Percentiles rank a stretch among this genome's conserved stretches.
Conservation (phyloP, 2,113 vertebrate species). For the Glaucidium brasilianum region DNA sequence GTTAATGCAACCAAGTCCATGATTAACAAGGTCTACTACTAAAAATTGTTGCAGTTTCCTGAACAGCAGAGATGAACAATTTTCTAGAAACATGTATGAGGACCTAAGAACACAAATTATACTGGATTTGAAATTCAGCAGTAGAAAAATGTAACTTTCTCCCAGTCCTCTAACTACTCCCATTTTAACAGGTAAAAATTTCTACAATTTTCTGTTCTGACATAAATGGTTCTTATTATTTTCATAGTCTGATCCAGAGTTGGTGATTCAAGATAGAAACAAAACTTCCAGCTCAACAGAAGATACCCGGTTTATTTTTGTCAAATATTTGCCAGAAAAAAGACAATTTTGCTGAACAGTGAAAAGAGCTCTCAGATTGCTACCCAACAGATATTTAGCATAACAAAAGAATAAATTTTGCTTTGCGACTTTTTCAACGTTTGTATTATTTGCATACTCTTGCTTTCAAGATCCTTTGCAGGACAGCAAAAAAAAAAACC, state of each 20-base stretch:
- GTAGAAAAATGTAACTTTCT: not conserved
- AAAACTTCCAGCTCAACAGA: not conserved
- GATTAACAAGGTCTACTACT: not conserved
- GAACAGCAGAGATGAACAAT: not conserved
- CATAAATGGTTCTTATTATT: not conserved
- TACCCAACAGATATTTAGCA: not conserved
- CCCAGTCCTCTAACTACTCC: not conserved
- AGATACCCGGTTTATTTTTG: not conserved
- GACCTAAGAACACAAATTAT: not conserved
- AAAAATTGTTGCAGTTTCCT: not conserved
- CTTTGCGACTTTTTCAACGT: not conserved
- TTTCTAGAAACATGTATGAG: not conserved
- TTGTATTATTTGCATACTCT: not conserved
- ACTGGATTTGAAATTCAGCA: not conserved
- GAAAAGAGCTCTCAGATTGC: not conserved
- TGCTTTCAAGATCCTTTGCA: not conserved
- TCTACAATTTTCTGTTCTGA: not conserved
- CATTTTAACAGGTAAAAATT: not conserved
- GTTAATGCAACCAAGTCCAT: not conserved
- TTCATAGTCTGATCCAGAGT: not conserved
- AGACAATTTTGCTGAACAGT: not conserved
- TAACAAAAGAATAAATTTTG: not conserved
- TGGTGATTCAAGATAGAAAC: not conserved
- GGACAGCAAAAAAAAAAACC: fast-evolving
- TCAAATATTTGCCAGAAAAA: not conserved